These are phyloP conservation scores for Dissostichus mawsoni DNA, from an alignment of 2,113 vertebrate genomes.

Conservation along the genomic window DNA sequence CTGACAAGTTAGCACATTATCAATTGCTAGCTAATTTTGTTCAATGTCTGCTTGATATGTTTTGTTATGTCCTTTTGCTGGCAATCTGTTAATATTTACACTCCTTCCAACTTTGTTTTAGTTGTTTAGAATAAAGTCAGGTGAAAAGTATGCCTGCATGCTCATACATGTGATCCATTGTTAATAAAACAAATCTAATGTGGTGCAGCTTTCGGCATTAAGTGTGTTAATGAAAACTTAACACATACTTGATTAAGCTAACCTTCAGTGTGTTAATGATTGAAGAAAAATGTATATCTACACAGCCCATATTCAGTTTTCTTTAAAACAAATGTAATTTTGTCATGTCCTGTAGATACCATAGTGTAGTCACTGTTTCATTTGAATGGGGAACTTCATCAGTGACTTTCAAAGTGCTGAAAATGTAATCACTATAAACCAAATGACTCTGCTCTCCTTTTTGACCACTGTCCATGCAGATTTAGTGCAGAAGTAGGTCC, in stretches of 20 bases:
- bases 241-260: not conserved
- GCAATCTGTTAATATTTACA: too few species aligned
- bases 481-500: slow-evolving; percentile 57
- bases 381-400: slow-evolving; percentile 28
- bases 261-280: not conserved
- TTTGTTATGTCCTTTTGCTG: not conserved
- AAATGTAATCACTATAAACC: slow-evolving; percentile 58
- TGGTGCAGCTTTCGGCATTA: not conserved
- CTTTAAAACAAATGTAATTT: not conserved
- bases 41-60: not conserved
- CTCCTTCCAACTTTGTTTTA: too few species aligned
- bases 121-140: too few species aligned
- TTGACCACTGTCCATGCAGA: slow-evolving; percentile 63
- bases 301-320: not conserved
- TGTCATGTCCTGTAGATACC: not conserved
- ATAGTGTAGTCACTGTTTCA: not conserved
- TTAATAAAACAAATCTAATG: too few species aligned
- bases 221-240: not conserved
- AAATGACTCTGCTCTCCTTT: slow-evolving; percentile 49
- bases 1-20: too few species aligned
- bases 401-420: slow-evolving; percentile 67
- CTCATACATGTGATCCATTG: too few species aligned
- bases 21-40: too few species aligned
- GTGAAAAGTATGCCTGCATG: not conserved
- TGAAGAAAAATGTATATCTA: not conserved